Evolutionary conservation across 2,797 vertebrate species (phyloP), one percentile per base, ranked within the genome.

Genomic region (Gambusia yucatana): DNA sequence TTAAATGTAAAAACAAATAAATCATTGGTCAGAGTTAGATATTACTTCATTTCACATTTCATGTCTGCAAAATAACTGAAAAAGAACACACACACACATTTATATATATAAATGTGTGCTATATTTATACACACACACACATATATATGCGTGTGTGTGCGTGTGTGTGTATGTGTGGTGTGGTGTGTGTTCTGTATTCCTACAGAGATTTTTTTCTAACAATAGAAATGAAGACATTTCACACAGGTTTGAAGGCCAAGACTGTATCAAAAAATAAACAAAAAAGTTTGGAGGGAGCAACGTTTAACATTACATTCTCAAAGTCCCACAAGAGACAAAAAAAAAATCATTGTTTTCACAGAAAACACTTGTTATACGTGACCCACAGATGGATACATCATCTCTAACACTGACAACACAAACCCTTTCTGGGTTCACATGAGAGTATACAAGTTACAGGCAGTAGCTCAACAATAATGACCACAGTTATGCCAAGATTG

Each of bases 281-380:
- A 73, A 57, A 91, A 91, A 92, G 85, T 75, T 57, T 57, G 78
- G 70, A 80, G 72, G 77, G 61, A 83, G 43, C 73, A 82, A 82
- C 79, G 83, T 82, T 79, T 88, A 78, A 80, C 41, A 77, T 72
- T 82, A 90, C 85, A 88, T 90, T 91, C 77, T 75, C 83, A 78
- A 84, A 93, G 96, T 96, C 96, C 95, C 96, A 95, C 91, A 95
- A 96, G 95, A 96, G 95, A 96, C 94, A 69, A 57, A 57, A 57
- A 84, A 83, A 87, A 88, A 87, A 90, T 87, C 85, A 88, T 80
- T 92, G 97, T 98, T 98, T 98, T 98, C 97, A 98, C 93, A 97
- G 97, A 98, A 98, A 98, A 98, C 97, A 95, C 91, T 83, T 75
- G 65, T 87, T 92, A 91, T 87, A 79, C 46, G 84, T 82, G 90